These are phyloP conservation scores for Gadus chalcogrammus DNA, from an alignment of 2,113 vertebrate genomes.

Conservation along the genomic window DNA sequence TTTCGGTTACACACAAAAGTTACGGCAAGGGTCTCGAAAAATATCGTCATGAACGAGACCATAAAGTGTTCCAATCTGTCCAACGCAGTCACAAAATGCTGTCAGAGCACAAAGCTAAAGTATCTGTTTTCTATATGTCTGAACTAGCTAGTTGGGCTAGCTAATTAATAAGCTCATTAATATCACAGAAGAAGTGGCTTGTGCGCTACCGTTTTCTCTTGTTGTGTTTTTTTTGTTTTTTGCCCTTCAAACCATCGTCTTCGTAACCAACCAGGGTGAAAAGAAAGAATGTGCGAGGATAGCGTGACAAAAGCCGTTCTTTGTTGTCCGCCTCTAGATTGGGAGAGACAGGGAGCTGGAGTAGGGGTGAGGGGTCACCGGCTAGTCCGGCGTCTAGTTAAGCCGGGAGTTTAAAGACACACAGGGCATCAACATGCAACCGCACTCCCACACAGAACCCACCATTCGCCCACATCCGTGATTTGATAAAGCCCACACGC, in stretches of 20 bases:
- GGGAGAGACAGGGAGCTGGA: constrained; percentile 57
- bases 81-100: no score
- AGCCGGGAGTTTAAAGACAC: constrained; percentile 25
- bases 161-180: no score
- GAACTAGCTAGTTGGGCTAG: no score
- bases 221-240: not conserved
- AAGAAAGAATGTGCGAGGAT: constrained; percentile 44
- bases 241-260: not conserved
- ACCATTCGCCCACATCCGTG: not conserved
- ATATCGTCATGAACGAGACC: no score
- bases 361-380: constrained; percentile 57
- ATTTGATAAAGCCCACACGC: no score
- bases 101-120: no score
- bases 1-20: no score
- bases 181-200: no score
- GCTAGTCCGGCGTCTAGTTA: constrained; percentile 43
- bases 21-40: no score
- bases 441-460: not conserved
- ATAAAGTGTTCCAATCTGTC: no score
- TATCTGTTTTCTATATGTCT: no score
- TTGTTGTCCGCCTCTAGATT: constrained; percentile 55
- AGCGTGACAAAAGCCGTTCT: constrained; percentile 58
- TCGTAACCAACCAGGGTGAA: constrained; percentile 2
- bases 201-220: no score
- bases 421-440: not conserved